Base-by-base conservation (phyloP, 2,797 vertebrate species). In the Myotis vivesi region DNA sequence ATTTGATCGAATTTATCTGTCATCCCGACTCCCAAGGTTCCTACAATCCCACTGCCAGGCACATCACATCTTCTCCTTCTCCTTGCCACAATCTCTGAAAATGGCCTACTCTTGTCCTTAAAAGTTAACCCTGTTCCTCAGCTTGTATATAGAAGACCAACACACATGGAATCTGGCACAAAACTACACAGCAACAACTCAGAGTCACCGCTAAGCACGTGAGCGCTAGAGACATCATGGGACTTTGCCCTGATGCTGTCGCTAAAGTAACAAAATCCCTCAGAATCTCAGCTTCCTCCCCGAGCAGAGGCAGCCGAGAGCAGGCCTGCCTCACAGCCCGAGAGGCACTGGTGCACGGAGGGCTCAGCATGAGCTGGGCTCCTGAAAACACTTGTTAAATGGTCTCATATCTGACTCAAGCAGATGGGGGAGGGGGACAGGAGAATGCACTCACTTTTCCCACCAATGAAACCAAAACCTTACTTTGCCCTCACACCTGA, bases 151-250 rank as follows among this genome's bases (percentile, higher is more conserved):
- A 66, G 44, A 11, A 3, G 33, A 30, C 8, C 23, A 33, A 38
- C n/a, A 38, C 57, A 49, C 3, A 15, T 6, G 9, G 20, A n/a
- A 12, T 4, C 59, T 49, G 17, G 20, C 30, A 19, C 13, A 11
- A 83, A 53, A 10, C 8, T 3, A 17, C 5, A 8, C 15, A n/a
- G 25, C 8, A 44, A 79, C 62, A 11, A 13, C 25, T 19, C 4
- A 44, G 41, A 41, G 8, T 5, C 33, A 5, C 19, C 38, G 2
- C 8, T 12, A 28, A 41, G 64, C 55, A 25, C 1, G 3, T 3
- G 2, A 15, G 8, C 9, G 30, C 84, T 4, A 13, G 22, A 79
- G 36, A 4, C 5, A 7, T 30, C 3, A 0, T 28, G 5, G 0
- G 20, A 38, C 23, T 55, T 68, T 62, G 46, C 19, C 41, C 89